phyloP scores from a whole-genome alignment of 2,797 vertebrate genomes.

The Catamblyrhynchus diadema region DNA sequence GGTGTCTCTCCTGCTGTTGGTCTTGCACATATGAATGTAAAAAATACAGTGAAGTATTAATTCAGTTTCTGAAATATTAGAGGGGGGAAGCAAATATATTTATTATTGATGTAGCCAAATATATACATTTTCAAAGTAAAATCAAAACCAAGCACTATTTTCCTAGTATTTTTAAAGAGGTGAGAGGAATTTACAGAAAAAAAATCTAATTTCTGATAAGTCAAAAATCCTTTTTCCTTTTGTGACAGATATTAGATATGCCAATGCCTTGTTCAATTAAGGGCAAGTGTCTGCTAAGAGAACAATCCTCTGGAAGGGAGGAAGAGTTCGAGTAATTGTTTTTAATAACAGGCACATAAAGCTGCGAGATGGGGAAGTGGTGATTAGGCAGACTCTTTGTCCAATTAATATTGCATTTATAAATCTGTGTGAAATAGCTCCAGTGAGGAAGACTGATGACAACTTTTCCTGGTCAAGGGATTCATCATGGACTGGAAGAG shows the following conservation, averaged over 20 bases:
- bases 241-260: background rate
- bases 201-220: background rate
- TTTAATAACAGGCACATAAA: background rate
- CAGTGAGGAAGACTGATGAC: background rate
- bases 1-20: background rate
- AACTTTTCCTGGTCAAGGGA: background rate
- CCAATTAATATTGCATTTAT: slow-evolving; percentile 4
- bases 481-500: background rate
- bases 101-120: background rate
- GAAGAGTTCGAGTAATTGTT: background rate
- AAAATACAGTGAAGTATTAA: background rate
- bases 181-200: background rate
- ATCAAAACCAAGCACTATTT: background rate
- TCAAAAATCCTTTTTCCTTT: background rate
- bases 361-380: background rate
- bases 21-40: accelerated
- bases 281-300: background rate
- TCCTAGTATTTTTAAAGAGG: background rate
- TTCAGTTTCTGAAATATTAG: background rate
- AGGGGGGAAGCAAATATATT: background rate
- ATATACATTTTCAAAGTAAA: background rate
- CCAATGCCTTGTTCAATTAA: background rate
- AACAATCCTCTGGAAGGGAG: background rate
- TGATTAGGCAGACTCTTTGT: background rate
- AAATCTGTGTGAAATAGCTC: background rate